Conservation (phyloP, 1,140 invertebrate species). For the Drosophila tsacasi region DNA sequence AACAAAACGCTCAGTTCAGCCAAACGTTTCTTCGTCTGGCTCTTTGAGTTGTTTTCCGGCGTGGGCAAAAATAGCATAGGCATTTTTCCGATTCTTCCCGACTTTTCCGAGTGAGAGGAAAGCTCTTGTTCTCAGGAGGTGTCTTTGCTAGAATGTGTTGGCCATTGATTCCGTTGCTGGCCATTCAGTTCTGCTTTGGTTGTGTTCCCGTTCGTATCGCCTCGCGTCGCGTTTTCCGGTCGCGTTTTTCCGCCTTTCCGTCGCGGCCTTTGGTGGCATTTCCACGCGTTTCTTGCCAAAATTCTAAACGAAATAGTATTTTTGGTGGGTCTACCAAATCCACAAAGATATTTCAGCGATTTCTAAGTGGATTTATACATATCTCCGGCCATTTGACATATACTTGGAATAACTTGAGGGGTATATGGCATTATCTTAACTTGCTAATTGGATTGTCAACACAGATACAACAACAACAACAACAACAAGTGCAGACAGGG, state of each 20-base stretch:
- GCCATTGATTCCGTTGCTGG: conserved; percentile 41
- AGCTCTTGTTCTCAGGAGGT: conserved; percentile 34
- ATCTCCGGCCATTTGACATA: conserved; percentile 1
- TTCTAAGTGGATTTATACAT: conserved; percentile 18
- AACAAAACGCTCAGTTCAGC: conserved; percentile 29
- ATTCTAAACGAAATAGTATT: conserved; percentile 15
- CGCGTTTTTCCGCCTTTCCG: conserved; percentile 43
- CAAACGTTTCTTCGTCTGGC: conserved; percentile 19
- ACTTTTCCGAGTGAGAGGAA: conserved; percentile 62
- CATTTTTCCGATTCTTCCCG: conserved; percentile 37
- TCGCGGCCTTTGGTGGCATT: conserved; percentile 24
- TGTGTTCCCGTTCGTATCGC: conserved; percentile 71
- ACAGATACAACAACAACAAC: conserved; percentile 40
- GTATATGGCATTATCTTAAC: conserved; percentile 27
- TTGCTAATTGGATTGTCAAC: conserved; percentile 79
- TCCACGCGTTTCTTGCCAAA: conserved; percentile 19
- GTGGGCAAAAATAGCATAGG: conserved; percentile 55
- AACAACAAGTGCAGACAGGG: conserved; percentile 30
- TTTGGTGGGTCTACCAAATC: conserved; percentile 1
- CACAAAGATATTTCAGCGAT: conserved; percentile 17
- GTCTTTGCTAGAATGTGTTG: conserved; percentile 33
- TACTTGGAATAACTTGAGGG: conserved; percentile 20
- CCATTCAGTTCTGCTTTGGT: conserved; percentile 73
- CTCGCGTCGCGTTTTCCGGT: conserved; percentile 37
- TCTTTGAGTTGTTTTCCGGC: conserved; percentile 60